Evolutionary conservation across 2,888 invertebrate genomes (phyloP).

Genomic region (Biston betularia): DNA sequence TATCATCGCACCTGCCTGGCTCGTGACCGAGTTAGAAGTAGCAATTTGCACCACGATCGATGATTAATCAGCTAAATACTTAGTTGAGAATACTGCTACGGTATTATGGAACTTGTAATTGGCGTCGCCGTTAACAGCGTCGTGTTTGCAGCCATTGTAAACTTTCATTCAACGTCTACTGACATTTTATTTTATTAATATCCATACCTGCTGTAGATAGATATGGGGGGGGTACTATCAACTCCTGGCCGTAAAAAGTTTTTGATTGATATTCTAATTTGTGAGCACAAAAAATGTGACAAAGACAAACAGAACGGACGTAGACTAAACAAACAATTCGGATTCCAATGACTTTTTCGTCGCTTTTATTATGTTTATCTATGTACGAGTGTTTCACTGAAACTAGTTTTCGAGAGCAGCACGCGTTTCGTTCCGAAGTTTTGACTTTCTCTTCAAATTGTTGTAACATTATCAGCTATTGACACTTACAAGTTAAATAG

Average conservation of each 20-base stretch:
- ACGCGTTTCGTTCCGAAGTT: constrained; percentile 26
- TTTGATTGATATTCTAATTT: constrained; percentile 9
- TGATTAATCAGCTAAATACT: constrained; percentile 44
- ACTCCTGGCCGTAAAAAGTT: background rate
- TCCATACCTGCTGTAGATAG: background rate
- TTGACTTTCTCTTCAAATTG: constrained; percentile 42
- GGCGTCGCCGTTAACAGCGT: constrained; percentile 16
- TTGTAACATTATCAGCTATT: constrained; percentile 35
- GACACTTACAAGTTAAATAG: constrained; percentile 22
- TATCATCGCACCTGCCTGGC: constrained; percentile 68
- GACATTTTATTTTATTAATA: background rate
- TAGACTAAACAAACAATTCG: constrained; percentile 56
- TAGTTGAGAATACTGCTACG: constrained; percentile 12
- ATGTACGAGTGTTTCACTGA: constrained; percentile 29
- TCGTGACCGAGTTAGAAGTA: constrained; percentile 46
- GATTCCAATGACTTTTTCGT: constrained; percentile 56
- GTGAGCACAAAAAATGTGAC: constrained; percentile 29
- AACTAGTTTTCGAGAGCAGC: constrained; percentile 42
- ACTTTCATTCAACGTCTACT: constrained; percentile 12
- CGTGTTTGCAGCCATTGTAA: constrained; percentile 8
- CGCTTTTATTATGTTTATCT: constrained; percentile 44
- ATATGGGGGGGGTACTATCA: background rate
- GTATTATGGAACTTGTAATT: constrained; percentile 20
- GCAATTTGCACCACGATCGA: constrained; percentile 53
- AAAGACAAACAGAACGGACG: constrained; percentile 29